Evolutionary conservation across 2,888 invertebrate genomes (phyloP), one percentile per base, ranked within the genome.

Genomic region (Caenorhabditis virilis): DNA sequence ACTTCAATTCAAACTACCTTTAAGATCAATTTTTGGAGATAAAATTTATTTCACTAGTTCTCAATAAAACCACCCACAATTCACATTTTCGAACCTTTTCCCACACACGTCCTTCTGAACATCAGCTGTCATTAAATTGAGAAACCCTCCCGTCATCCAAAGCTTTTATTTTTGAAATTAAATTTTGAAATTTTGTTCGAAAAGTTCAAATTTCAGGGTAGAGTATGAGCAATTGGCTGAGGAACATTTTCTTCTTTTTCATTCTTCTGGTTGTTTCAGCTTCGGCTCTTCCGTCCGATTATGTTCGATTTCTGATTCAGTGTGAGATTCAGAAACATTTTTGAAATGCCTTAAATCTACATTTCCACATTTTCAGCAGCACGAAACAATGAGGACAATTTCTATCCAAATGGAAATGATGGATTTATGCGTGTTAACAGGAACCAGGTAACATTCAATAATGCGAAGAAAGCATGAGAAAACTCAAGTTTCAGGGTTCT

Each of bases 271-370:
- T 62, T 41, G 52, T 52, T 25, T 51, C 58, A 42, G 54, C 58
- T 11, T 57, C 69, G 36, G 67, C 69, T 41, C 59, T 69, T 13
- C 72, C 72, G 41, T 60, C 72, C 47, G 69, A 69, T 49, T 72
- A 72, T 69, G 72, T 72, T 35, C 72, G 68, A 35, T 69, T 57
- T 49, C 39, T 72, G 53, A 64, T 72, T 41, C 62, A 69, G 36
- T 61, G 61, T 67, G 20, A 67, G 67, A 56, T 42, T 36, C 15
- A 16, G 33, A 9, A 9, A 22, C 11, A 27, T 11, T 11, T 22
- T 22, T 2, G n/a, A 22, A 9, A 33, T 35, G n/a, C n/a, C n/a
- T n/a, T n/a, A n/a, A n/a, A n/a, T 38, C n/a, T 30, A 9, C n/a
- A 11, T 38, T 6, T 38, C n/a, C n/a, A 38, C 6, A 16, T 9